Evolutionary conservation across 2,113 vertebrate species (phyloP).

Genomic region (Montifringilla adamsi): DNA sequence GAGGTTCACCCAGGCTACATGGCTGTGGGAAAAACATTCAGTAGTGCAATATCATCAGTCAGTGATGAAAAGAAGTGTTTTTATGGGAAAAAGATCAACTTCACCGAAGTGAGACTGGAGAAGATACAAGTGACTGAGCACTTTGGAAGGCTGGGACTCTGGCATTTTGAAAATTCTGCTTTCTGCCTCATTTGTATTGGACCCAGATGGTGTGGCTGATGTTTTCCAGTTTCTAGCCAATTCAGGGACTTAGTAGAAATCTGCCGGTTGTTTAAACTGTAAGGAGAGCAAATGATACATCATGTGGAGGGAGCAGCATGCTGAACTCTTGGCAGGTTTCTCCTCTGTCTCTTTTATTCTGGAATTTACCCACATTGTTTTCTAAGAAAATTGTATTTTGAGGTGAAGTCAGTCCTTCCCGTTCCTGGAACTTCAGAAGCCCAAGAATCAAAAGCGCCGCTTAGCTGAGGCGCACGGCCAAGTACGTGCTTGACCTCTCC

Average conservation of each 20-base stretch:
- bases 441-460: background rate
- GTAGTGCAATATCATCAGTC: background rate
- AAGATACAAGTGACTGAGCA: background rate
- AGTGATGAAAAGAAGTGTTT: background rate
- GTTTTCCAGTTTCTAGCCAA: constrained; percentile 9
- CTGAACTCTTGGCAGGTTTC: background rate
- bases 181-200: background rate
- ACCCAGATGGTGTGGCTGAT: background rate
- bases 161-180: background rate
- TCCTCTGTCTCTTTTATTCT: background rate
- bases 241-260: background rate
- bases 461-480: background rate
- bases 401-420: background rate
- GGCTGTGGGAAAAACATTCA: background rate
- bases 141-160: background rate
- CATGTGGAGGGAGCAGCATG: background rate
- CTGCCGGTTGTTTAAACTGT: background rate
- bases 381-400: background rate
- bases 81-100: background rate
- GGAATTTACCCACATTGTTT: background rate
- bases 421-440: background rate
- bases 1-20: background rate
- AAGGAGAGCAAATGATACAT: background rate
- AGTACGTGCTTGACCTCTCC: background rate
- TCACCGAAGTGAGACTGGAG: background rate